phyloP scores from a whole-genome alignment of 2,888 invertebrate genomes.

The Drosophila prolongata region DNA sequence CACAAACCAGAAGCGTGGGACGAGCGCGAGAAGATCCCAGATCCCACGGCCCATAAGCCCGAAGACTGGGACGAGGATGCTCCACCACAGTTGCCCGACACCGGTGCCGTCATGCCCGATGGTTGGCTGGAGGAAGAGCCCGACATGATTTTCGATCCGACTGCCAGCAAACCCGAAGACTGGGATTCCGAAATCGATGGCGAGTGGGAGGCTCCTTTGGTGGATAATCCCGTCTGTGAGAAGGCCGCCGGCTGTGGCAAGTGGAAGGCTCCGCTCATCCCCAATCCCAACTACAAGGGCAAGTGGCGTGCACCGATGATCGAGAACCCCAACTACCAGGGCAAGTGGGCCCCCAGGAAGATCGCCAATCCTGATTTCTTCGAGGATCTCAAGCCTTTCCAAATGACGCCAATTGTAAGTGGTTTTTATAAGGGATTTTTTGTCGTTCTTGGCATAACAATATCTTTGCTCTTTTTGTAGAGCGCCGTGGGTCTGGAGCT shows the following conservation, averaged over 20 bases:
- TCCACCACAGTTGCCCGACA: constrained; percentile 95
- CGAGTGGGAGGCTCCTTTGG: constrained; percentile 97
- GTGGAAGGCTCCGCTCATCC: constrained; percentile 93
- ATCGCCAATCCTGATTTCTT: constrained; percentile 97
- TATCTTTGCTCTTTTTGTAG: constrained; percentile 84
- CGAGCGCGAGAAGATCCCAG: constrained; percentile 95
- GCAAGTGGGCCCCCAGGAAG: constrained; percentile 95
- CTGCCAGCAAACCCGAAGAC: constrained; percentile 94
- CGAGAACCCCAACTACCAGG: constrained; percentile 96
- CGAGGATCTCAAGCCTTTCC: constrained; percentile 95
- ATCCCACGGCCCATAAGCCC: constrained; percentile 94
- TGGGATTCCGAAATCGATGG: constrained; percentile 99
- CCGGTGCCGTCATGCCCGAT: constrained; percentile 92
- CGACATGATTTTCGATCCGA: constrained; percentile 93
- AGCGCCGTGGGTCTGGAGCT: constrained; percentile 97
- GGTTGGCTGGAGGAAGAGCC: constrained; percentile 98
- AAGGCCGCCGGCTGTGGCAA: constrained; percentile 94
- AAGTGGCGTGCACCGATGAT: constrained; percentile 96
- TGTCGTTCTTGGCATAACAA: too few relatives aligned
- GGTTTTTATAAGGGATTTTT: too few relatives aligned
- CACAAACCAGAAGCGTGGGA: constrained; percentile 97
- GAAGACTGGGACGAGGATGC: constrained; percentile 98
- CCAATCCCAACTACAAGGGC: constrained; percentile 96
- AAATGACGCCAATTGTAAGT: constrained; percentile 95
- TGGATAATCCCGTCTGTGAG: constrained; percentile 94